A percentile compares a stretch with the other conserved stretches of the same genome.
Evolutionary conservation across 2,888 invertebrate species (phyloP).

Genomic region (Cephalotes varians): DNA sequence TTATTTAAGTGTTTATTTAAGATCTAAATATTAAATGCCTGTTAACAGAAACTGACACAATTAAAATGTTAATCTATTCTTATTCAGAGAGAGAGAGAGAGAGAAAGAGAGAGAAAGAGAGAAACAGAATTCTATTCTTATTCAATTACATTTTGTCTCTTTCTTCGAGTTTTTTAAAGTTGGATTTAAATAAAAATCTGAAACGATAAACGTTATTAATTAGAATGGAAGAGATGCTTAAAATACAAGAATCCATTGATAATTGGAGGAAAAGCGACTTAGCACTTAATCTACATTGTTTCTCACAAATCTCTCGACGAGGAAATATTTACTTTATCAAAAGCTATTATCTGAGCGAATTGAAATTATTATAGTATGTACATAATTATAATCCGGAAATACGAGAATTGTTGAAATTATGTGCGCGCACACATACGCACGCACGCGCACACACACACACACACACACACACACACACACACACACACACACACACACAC

Average conservation of each 20-base stretch:
- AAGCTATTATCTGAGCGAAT: neutral
- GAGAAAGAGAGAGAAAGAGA: too few relatives aligned
- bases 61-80: neutral
- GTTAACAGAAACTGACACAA: neutral
- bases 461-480: neutral
- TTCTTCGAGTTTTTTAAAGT: too few relatives aligned
- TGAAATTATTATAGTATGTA: slow-evolving; percentile 35
- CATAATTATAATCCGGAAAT: slow-evolving; percentile 8
- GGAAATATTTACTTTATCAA: slow-evolving; percentile 20
- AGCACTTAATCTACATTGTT: neutral
- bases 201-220: neutral
- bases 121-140: neutral
- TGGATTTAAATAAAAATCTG: neutral
- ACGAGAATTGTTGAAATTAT: slow-evolving; percentile 8
- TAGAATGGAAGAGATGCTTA: neutral
- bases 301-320: slow-evolving; percentile 1
- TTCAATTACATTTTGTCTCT: neutral
- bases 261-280: neutral
- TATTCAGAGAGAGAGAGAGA: too few relatives aligned
- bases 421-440: neutral
- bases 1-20: neutral
- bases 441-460: too few relatives aligned
- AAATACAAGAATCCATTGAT: neutral
- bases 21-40: neutral
- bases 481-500: too few relatives aligned